These are phyloP conservation scores for Microtus ochrogaster DNA, from an alignment of 2,113 vertebrate genomes.

Conservation along the genomic window DNA sequence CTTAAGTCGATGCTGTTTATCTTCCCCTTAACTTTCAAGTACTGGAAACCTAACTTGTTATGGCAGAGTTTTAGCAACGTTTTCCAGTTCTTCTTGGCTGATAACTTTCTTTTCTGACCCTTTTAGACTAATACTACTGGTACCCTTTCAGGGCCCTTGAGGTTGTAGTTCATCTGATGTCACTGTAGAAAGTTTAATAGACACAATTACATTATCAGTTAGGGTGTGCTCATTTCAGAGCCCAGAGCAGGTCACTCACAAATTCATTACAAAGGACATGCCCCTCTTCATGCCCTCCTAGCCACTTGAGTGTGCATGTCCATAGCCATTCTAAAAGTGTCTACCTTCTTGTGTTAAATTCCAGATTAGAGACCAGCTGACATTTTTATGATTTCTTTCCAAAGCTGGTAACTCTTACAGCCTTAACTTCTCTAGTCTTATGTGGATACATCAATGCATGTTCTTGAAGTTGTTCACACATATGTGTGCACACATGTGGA, in stretches of 20 bases:
- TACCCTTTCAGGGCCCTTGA: not conserved
- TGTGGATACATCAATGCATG: not conserved
- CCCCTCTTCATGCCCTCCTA: not conserved
- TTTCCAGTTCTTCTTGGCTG: slow-evolving; percentile 35
- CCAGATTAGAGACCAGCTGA: slow-evolving; percentile 1
- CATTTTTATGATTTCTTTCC: not conserved
- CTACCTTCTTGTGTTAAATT: slow-evolving; percentile 12
- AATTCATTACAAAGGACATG: not conserved
- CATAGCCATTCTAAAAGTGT: not conserved
- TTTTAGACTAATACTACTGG: not conserved
- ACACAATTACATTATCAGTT: not conserved
- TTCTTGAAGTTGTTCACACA: not conserved
- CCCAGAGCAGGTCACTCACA: slow-evolving; percentile 25
- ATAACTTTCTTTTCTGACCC: not conserved
- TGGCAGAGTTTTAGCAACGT: slow-evolving; percentile 7
- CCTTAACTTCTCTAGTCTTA: not conserved
- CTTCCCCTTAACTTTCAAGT: slow-evolving; percentile 19
- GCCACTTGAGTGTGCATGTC: not conserved
- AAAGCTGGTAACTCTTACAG: not conserved
- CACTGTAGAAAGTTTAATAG: slow-evolving; percentile 8
- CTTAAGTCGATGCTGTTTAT: not conserved
- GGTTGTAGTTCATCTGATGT: not conserved
- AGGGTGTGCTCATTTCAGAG: not conserved
- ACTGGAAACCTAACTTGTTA: not conserved
- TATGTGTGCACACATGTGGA: not conserved